A percentile compares a stretch with the other conserved stretches of the same genome.
phyloP scores from a whole-genome alignment of 2,797 vertebrate genomes.

The Huso huso region DNA sequence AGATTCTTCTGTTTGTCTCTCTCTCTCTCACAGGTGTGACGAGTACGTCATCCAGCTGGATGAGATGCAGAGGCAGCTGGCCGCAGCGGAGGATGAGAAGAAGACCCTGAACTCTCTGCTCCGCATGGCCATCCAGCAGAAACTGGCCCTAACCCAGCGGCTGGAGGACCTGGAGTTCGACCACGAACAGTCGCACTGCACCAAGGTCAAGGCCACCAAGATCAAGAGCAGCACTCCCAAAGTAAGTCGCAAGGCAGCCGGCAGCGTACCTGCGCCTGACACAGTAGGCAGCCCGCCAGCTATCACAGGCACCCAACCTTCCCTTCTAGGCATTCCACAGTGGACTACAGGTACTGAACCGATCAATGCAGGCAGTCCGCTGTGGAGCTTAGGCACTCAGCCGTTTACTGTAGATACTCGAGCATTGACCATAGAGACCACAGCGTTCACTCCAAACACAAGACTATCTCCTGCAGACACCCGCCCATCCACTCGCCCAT shows the following conservation, averaged over 20 bases:
- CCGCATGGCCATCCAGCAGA: constrained; percentile 98
- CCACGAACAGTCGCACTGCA: constrained; percentile 84
- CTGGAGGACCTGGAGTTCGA: constrained; percentile 97
- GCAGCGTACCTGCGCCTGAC: constrained; percentile 36
- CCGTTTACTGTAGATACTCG: constrained; percentile 53
- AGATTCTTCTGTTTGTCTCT: background rate
- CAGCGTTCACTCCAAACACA: constrained; percentile 2
- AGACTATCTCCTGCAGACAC: constrained; percentile 35
- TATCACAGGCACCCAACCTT: no score
- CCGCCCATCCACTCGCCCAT: constrained; percentile 7
- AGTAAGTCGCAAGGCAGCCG: constrained; percentile 80
- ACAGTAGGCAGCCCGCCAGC: constrained; percentile 26
- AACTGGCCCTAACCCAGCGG: constrained; percentile 90
- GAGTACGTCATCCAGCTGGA: constrained; percentile 94
- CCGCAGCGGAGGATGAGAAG: constrained; percentile 97
- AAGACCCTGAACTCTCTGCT: constrained; percentile 96
- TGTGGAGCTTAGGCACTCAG: constrained; percentile 54
- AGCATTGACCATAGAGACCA: constrained; percentile 36
- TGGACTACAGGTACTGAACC: constrained; percentile 38
- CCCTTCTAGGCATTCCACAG: background rate
- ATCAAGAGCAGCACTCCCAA: constrained; percentile 91
- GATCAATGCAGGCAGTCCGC: constrained; percentile 39
- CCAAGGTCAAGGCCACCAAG: constrained; percentile 83
- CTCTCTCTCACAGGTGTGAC: constrained; percentile 70
- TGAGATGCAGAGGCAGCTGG: constrained; percentile 97